Conservation (phyloP, 1,140 invertebrate genomes). For the Papilio machaon region DNA sequence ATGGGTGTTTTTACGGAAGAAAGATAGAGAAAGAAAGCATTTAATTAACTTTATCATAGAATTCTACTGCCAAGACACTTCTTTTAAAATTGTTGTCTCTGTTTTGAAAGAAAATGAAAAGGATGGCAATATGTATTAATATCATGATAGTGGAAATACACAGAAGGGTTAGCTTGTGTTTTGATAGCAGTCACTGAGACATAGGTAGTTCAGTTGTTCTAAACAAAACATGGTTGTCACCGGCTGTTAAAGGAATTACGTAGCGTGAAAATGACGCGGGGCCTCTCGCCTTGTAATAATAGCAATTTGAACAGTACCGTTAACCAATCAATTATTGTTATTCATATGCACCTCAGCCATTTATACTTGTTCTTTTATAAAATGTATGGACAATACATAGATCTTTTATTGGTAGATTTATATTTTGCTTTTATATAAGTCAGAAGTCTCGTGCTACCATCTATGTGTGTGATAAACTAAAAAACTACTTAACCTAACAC, state of each 20-base stretch:
- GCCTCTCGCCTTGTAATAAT: not conserved
- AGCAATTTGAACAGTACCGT: not conserved
- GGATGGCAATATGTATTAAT: no score
- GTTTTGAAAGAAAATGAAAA: no score
- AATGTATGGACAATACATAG: no score
- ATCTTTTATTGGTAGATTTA: no score
- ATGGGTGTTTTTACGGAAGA: not conserved
- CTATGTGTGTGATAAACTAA: no score
- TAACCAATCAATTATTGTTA: conserved; percentile 4
- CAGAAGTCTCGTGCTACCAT: no score
- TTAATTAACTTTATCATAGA: no score
- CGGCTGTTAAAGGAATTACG: not conserved
- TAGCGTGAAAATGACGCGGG: not conserved
- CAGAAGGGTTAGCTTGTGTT: not conserved
- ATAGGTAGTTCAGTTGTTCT: not conserved
- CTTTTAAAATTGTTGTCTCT: no score
- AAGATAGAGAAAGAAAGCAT: no score
- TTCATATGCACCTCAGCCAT: not conserved
- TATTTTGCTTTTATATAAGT: no score
- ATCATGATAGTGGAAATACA: no score
- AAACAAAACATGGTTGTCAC: not conserved
- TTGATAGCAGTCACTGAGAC: conserved; percentile 2
- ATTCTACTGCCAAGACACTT: no score
- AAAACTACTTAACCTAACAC: not conserved
- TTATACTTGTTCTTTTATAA: not conserved